Percentiles rank a stretch among this genome's conserved stretches.
These are phyloP conservation scores for Antennarius maculatus DNA, from an alignment of 2,797 vertebrate genomes.

Conservation along the genomic window DNA sequence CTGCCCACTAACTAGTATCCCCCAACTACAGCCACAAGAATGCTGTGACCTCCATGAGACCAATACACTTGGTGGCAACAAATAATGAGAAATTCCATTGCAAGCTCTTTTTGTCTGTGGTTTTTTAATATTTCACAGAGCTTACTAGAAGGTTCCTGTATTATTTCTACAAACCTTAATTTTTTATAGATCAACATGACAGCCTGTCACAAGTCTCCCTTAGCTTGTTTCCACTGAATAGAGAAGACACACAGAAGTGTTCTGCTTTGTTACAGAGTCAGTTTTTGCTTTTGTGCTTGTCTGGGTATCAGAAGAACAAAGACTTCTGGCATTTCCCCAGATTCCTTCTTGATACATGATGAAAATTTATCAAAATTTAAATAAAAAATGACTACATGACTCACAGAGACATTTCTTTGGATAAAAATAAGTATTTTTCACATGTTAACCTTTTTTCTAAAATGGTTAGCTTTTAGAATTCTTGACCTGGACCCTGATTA, in stretches of 20 bases:
- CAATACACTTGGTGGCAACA: slow-evolving; percentile 39
- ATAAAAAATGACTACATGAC: slow-evolving; percentile 36
- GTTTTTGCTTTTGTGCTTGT: slow-evolving; percentile 56
- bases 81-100: slow-evolving; percentile 40
- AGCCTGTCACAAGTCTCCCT: slow-evolving; percentile 55
- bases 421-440: slow-evolving; percentile 7
- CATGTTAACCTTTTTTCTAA: not conserved
- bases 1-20: slow-evolving; percentile 64
- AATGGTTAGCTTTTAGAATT: slow-evolving; percentile 1
- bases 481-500: slow-evolving; percentile 22
- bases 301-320: slow-evolving; percentile 60
- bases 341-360: slow-evolving; percentile 46
- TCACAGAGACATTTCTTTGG: slow-evolving; percentile 15
- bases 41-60: slow-evolving; percentile 62
- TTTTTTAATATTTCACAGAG: slow-evolving; percentile 31
- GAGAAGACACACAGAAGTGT: slow-evolving; percentile 56
- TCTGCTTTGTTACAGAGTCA: slow-evolving; percentile 55
- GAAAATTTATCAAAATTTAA: slow-evolving; percentile 45
- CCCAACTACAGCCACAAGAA: slow-evolving; percentile 50
- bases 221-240: slow-evolving; percentile 61
- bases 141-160: slow-evolving; percentile 42
- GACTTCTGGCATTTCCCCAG: slow-evolving; percentile 58
- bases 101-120: not conserved
- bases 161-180: slow-evolving; percentile 53
- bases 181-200: slow-evolving; percentile 55